phyloP scores from a whole-genome alignment of 2,113 vertebrate species.

The Chitala chitala region DNA sequence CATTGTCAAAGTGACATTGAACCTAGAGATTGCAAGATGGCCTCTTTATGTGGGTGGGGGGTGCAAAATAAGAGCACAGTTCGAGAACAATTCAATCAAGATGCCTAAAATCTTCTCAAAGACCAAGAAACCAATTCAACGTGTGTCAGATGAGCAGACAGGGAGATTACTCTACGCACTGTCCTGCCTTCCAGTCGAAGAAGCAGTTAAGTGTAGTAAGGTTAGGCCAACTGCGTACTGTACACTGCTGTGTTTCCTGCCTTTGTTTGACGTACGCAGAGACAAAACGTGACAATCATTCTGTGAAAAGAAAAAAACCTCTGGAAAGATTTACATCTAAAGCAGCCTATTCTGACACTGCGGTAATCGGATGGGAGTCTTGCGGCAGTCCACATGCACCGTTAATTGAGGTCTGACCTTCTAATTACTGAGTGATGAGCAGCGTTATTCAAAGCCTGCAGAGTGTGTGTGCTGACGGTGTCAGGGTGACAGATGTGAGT shows the following conservation, averaged over 20 bases:
- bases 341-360: not conserved
- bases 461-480: not conserved
- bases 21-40: not conserved
- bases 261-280: too few relatives aligned
- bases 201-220: not conserved
- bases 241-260: too few relatives aligned
- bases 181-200: not conserved
- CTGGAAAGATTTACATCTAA: not conserved
- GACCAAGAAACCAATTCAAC: not conserved
- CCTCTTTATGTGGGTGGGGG: not conserved
- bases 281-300: too few relatives aligned
- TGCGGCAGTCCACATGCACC: too few relatives aligned
- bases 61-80: not conserved
- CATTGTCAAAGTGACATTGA: constrained; percentile 8
- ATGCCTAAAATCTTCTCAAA: too few relatives aligned
- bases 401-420: not conserved
- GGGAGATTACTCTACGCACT: too few relatives aligned
- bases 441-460: not conserved
- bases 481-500: not conserved
- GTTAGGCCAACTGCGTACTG: too few relatives aligned
- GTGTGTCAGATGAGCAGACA: not conserved
- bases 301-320: too few relatives aligned
- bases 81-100: not conserved
- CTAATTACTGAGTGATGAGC: not conserved
- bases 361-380: not conserved